A percentile compares a stretch with the other conserved stretches of the same genome.
These are phyloP conservation scores for Zelleria hepariella DNA, from an alignment of 2,888 invertebrate species.

Conservation along the genomic window DNA sequence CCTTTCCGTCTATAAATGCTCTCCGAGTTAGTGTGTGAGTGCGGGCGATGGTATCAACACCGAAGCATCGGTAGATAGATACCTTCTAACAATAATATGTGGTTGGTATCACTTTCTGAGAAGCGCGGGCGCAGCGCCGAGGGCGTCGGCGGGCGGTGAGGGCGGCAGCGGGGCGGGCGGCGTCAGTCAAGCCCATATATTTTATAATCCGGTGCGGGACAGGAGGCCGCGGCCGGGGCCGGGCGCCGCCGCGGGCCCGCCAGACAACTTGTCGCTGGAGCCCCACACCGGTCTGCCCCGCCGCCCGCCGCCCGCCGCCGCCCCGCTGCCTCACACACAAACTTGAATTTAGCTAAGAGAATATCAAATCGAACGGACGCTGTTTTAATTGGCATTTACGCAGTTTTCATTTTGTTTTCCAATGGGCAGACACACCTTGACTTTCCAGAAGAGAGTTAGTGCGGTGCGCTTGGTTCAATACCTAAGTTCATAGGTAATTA, in stretches of 20 bases:
- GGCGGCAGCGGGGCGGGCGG: slow-evolving; percentile 22
- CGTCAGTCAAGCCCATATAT: slow-evolving; percentile 42
- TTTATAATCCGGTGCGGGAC: slow-evolving; percentile 17
- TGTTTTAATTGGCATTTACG: not conserved
- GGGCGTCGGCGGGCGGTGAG: slow-evolving; percentile 20
- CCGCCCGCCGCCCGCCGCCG: slow-evolving; percentile 6
- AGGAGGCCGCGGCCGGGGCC: slow-evolving; percentile 1
- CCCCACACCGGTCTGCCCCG: slow-evolving; percentile 22
- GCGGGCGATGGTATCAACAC: not conserved
- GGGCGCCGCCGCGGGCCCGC: slow-evolving; percentile 28
- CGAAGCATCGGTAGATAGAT: not conserved
- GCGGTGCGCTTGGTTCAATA: not conserved
- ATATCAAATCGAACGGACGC: not conserved
- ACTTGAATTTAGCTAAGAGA: not conserved
- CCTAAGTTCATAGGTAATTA: too few relatives aligned
- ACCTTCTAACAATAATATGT: not conserved
- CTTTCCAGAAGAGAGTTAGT: not conserved
- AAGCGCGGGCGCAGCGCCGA: slow-evolving; percentile 44
- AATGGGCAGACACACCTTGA: not conserved
- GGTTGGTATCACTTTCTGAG: slow-evolving; percentile 53
- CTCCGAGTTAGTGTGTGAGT: not conserved
- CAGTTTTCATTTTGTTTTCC: not conserved
- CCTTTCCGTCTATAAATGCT: not conserved
- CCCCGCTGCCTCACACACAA: slow-evolving; percentile 9
- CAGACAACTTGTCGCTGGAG: slow-evolving; percentile 68